Evolutionary conservation across 1,140 invertebrate species (phyloP), one percentile per base, ranked within the genome.

Genomic region (Drosophila asahinai): DNA sequence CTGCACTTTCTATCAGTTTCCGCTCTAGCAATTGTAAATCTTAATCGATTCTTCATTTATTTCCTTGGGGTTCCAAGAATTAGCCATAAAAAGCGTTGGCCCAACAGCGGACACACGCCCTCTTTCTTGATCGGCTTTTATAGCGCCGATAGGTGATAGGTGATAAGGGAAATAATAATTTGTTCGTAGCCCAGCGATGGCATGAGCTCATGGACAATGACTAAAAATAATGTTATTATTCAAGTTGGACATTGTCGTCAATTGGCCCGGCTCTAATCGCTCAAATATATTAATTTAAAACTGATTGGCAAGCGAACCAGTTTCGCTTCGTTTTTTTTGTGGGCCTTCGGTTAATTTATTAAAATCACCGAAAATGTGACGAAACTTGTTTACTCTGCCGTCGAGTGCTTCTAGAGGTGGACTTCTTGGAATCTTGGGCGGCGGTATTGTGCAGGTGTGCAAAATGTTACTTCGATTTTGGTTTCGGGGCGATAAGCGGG

Each of bases 201-300:
- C 62, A 87, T 87, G 84, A 87, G 83, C 84, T 87, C 83, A 87
- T 87, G 49, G 55, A 48, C 70, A 64, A 55, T 81, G 77, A 78
- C 84, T 89, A 87, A 87, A 87, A 89, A 89, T 86, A 89, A 83
- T 76, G 63, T 42, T 51, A 48, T 81, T 76, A 43, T 58, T 71
- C 76, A 63, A 51, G 73, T 77, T 49, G 72, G 19, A 52, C 40
- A 60, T 86, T 81, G 81, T 86, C 80, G 80, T 87, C 84, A 80
- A 80, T 66, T 58, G 81, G 25, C 43, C 36, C 2, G 40, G 19
- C 47, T 22, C 36, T 73, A 73, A 72, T 80, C 73, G 45, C 30
- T 15, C 60, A 73, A 78, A 70, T 72, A 78, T 86, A 86, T 87
- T 89, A 78, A 89, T 87, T 87, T 80, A 80, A 83, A 86, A 83